These are phyloP conservation scores for Bombylius major DNA, from an alignment of 2,888 invertebrate genomes.

Conservation along the genomic window DNA sequence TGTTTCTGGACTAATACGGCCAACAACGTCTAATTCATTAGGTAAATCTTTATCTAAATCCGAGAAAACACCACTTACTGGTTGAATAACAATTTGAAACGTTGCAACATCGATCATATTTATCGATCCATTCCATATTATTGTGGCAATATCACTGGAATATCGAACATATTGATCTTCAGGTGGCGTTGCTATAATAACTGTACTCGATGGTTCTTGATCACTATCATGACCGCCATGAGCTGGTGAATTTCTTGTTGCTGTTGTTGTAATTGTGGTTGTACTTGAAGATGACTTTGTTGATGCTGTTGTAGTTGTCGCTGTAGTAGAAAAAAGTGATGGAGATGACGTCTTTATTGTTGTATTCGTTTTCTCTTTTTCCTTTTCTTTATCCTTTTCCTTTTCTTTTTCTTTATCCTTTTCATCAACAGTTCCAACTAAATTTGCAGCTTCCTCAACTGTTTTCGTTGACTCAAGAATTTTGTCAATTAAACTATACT, in stretches of 20 bases:
- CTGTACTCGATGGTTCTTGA: constrained; percentile 70
- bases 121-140: constrained; percentile 55
- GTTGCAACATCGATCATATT: constrained; percentile 86
- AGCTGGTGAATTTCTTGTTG: constrained; percentile 9
- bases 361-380: constrained; percentile 11
- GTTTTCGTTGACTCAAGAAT: constrained; percentile 34
- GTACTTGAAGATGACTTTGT: constrained; percentile 2
- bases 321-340: constrained; percentile 5
- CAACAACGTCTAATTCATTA: constrained; percentile 72
- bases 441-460: constrained; percentile 32
- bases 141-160: constrained; percentile 17
- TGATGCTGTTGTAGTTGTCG: constrained; percentile 4
- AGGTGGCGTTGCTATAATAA: constrained; percentile 48
- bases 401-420: not conserved
- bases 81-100: constrained; percentile 70
- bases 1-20: constrained; percentile 78
- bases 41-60: constrained; percentile 62
- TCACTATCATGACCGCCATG: constrained; percentile 42
- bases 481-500: constrained; percentile 32
- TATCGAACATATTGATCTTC: constrained; percentile 27
- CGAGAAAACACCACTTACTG: constrained; percentile 55
- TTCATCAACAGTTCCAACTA: constrained; percentile 11
- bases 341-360: constrained; percentile 8
- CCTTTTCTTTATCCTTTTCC: not conserved
- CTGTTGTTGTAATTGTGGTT: constrained; percentile 4